Evolutionary conservation across 53 echinoderm and acorn worm genomes (phyloP), one percentile per base, ranked within the genome.

Genomic region (Crossaster papposus): DNA sequence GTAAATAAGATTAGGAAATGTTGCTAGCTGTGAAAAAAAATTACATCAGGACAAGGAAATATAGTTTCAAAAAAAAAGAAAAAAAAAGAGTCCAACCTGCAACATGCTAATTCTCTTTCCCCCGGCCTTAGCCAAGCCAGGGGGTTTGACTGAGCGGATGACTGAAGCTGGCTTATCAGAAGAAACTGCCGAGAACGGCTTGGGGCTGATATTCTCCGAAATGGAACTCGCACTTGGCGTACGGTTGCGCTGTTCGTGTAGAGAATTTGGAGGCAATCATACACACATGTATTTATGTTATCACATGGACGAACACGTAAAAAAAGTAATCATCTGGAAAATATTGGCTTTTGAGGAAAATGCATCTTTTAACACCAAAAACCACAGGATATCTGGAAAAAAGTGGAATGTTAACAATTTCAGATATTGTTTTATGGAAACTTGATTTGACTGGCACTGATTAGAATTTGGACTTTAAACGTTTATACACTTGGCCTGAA

Each of bases 61-160:
- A 37, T 36, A 3, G 28, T n/a, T n/a, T n/a, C n/a, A n/a, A n/a
- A n/a, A n/a, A n/a, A n/a, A n/a, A n/a, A n/a, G 30, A 83, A 65
- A 72, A 71, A 31, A 64, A 80, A 64, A 55, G 5, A 6, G 26
- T 78, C 84, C 53, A 84, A 84, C 84, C 84, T 84, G 84, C 30
- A 84, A 72, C 84, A 73, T 84, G 84, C 84, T 84, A 38, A 84
- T 52, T 84, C 73, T 72, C 71, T 84, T 84, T 18, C 84, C 84
- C 50, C 50, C 84, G 13, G 71, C 84, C 52, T 82, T 68, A 15
- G 68, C 82, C 82, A 36, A 20, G 18, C n/a, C n/a, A n/a, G 84
- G 84, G 32, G 84, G 29, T 65, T 44, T 65, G 84, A 84, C 84
- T 14, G 84, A 72, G 15, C 72, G 36, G 84, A 84, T 84, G 84